Percentiles rank a stretch among this genome's conserved stretches.
Conservation (phyloP, 2,888 invertebrate species). For the Belgica antarctica region DNA sequence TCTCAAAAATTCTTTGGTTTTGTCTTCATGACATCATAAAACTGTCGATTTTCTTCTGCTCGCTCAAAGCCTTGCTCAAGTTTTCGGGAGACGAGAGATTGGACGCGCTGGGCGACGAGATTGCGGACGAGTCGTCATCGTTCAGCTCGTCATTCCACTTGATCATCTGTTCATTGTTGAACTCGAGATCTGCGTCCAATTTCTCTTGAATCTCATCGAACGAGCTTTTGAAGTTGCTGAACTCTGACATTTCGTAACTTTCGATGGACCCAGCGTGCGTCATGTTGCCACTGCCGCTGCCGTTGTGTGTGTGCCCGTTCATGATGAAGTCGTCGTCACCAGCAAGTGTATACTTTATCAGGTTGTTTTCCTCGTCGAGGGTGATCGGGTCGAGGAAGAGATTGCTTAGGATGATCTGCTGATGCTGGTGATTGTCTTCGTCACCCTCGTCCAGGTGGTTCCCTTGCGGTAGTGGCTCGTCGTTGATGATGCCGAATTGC, state of each 20-base stretch:
- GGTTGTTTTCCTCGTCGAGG: constrained; percentile 40
- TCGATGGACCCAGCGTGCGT: constrained; percentile 36
- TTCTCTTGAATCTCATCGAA: constrained; percentile 43
- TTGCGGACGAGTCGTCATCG: constrained; percentile 29
- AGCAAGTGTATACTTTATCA: constrained; percentile 38
- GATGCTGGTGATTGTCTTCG: constrained; percentile 30
- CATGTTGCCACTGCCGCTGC: constrained; percentile 5
- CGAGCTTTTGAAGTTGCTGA: constrained; percentile 41
- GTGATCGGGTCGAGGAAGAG: constrained; percentile 40
- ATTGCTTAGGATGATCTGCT: constrained; percentile 38
- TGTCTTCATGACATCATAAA: constrained; percentile 30
- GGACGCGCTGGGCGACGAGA: constrained; percentile 38
- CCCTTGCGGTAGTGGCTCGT: constrained; percentile 41
- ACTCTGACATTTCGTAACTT: constrained; percentile 41
- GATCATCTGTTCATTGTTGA: constrained; percentile 43
- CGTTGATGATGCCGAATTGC: constrained; percentile 30
- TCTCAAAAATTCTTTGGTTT: constrained; percentile 24
- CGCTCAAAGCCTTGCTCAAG: constrained; percentile 19
- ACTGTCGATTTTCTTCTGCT: constrained; percentile 31
- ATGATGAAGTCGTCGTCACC: constrained; percentile 38
- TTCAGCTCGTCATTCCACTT: constrained; percentile 39
- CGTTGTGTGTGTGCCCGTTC: constrained; percentile 24
- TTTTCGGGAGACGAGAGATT: constrained; percentile 28
- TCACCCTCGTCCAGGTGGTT: constrained; percentile 34
- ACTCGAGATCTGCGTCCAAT: constrained; percentile 39